Evolutionary conservation across 2,113 vertebrate species (phyloP).

Genomic region (Tympanuchus pallidicinctus): DNA sequence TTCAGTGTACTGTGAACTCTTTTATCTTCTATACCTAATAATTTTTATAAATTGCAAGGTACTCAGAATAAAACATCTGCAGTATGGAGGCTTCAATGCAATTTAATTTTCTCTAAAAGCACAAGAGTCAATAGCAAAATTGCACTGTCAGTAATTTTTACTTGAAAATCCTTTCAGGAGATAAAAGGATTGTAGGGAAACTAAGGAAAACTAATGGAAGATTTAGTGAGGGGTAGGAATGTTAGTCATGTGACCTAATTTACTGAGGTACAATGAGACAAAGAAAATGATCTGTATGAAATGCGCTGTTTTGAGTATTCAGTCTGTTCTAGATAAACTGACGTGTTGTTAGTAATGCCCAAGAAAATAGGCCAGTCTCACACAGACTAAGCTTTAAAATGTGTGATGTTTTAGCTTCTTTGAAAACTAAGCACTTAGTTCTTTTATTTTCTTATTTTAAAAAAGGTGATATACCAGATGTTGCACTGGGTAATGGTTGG

Average conservation of each 20-base stretch:
- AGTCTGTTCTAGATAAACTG: neutral
- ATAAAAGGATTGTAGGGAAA: slow-evolving; percentile 57
- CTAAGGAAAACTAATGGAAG: slow-evolving; percentile 15
- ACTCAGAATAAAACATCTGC: slow-evolving; percentile 39
- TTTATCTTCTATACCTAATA: slow-evolving; percentile 8
- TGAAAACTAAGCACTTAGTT: neutral
- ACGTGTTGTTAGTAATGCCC: neutral
- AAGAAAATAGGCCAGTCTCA: neutral
- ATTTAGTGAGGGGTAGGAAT: neutral
- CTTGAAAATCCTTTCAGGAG: slow-evolving; percentile 31
- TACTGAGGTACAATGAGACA: neutral
- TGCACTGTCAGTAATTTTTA: slow-evolving; percentile 59
- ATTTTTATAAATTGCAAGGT: slow-evolving; percentile 53
- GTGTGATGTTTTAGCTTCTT: neutral
- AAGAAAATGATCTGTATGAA: neutral
- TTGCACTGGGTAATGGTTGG: neutral
- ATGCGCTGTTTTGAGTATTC: neutral
- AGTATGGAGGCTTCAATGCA: slow-evolving; percentile 18
- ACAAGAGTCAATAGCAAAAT: slow-evolving; percentile 55
- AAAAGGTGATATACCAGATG: neutral
- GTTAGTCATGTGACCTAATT: slow-evolving; percentile 49
- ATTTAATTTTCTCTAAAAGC: slow-evolving; percentile 77
- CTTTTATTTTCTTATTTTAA: neutral
- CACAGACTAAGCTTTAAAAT: neutral
- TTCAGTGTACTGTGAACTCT: slow-evolving; percentile 9